phyloP scores from a whole-genome alignment of 2,888 invertebrate species.

The Ophion ventricosus region DNA sequence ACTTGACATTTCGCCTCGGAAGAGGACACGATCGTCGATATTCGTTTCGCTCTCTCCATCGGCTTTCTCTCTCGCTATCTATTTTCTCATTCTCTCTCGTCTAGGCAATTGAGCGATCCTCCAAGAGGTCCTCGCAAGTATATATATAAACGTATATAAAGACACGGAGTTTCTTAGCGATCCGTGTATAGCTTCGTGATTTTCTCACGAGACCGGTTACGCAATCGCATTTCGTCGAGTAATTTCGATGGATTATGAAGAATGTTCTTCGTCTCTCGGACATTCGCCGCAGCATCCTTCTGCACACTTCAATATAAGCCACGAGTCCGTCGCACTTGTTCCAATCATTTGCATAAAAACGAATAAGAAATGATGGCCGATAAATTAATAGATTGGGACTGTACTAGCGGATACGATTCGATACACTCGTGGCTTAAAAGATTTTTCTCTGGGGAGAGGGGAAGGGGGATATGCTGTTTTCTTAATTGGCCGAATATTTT shows the following conservation, averaged over 20 bases:
- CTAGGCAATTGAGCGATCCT: conserved; percentile 38
- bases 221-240: conserved; percentile 39
- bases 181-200: conserved; percentile 31
- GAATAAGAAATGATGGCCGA: conserved; percentile 1
- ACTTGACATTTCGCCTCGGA: conserved; percentile 78
- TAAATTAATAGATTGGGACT: conserved; percentile 1
- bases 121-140: conserved; percentile 35
- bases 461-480: neutral
- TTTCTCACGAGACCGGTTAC: conserved; percentile 49
- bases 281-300: neutral
- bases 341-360: conserved; percentile 16
- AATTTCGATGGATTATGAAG: conserved; percentile 48
- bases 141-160: conserved; percentile 11
- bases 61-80: conserved; percentile 27
- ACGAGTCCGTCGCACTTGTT: neutral
- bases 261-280: conserved; percentile 19
- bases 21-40: conserved; percentile 55
- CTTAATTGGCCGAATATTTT: neutral
- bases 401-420: neutral
- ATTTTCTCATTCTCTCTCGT: conserved; percentile 30
- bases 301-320: neutral
- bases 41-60: conserved; percentile 41
- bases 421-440: neutral
- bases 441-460: neutral
- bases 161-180: neutral